phyloP scores from a whole-genome alignment of 2,888 invertebrate genomes.

The Villa cingulata region DNA sequence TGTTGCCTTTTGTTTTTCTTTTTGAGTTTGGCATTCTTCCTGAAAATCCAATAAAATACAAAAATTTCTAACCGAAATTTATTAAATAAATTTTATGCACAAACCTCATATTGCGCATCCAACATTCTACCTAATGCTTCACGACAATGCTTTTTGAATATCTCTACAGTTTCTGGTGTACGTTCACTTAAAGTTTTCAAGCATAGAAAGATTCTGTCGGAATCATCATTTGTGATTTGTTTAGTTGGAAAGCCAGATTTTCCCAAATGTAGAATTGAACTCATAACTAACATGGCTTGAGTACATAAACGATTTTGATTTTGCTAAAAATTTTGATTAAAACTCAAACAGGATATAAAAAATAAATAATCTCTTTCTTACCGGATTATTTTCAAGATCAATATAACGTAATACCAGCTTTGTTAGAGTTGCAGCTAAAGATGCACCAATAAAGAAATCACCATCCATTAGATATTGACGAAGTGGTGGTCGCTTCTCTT shows the following conservation, averaged over 20 bases:
- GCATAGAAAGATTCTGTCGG: constrained; percentile 76
- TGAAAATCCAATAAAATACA: constrained; percentile 2
- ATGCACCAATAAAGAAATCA: constrained; percentile 91
- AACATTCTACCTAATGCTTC: constrained; percentile 72
- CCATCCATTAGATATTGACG: constrained; percentile 83
- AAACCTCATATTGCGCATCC: constrained; percentile 60
- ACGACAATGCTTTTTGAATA: constrained; percentile 61
- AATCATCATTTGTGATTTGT: constrained; percentile 90
- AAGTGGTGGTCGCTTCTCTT: constrained; percentile 63
- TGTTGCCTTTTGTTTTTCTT: constrained; percentile 54
- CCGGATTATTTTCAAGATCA: constrained; percentile 33
- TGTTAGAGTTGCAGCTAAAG: constrained; percentile 78
- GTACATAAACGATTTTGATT: constrained; percentile 50
- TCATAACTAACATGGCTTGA: constrained; percentile 77
- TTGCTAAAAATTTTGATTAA: neutral
- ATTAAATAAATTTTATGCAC: constrained; percentile 21
- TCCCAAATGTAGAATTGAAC: constrained; percentile 74
- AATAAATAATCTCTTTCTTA: constrained; percentile 18
- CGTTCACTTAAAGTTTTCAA: constrained; percentile 58
- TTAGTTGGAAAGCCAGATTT: constrained; percentile 57
- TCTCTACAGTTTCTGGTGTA: constrained; percentile 50
- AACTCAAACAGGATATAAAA: neutral
- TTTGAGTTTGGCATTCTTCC: constrained; percentile 35
- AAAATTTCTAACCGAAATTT: neutral
- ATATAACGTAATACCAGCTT: constrained; percentile 72